Conservation (phyloP, 2,113 vertebrate genomes). For the Passer montanus region DNA sequence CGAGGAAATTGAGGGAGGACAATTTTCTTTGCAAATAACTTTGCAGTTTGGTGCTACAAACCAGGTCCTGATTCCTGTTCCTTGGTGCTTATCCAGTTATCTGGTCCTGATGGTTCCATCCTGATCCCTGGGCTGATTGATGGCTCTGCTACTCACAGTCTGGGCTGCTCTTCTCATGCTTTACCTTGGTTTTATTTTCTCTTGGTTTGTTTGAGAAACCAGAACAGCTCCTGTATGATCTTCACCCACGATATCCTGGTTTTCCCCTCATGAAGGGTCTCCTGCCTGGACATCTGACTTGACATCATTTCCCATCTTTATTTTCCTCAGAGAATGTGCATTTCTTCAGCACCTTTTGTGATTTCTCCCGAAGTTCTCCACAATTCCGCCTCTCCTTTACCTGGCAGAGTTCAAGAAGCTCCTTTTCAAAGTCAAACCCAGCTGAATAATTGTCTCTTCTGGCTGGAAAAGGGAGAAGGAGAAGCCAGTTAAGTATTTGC, state of each 20-base stretch:
- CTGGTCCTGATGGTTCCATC: not conserved
- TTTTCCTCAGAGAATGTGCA: not conserved
- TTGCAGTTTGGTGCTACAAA: not conserved
- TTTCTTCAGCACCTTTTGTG: not conserved
- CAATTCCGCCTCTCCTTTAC: accelerated
- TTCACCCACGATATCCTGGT: not conserved
- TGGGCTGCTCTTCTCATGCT: not conserved
- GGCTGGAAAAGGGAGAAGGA: not conserved
- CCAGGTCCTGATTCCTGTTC: not conserved
- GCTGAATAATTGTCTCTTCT: not conserved
- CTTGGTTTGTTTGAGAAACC: not conserved
- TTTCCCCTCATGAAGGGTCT: not conserved
- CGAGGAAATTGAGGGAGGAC: accelerated
- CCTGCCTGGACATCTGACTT: not conserved
- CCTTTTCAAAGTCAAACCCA: not conserved
- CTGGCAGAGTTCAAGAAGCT: not conserved
- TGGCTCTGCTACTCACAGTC: too few species aligned
- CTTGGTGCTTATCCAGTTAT: not conserved
- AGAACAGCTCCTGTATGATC: not conserved
- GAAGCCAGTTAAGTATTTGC: not conserved
- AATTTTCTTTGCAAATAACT: not conserved
- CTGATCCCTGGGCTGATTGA: not conserved
- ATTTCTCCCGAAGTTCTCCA: not conserved
- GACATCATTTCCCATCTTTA: not conserved
- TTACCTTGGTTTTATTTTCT: not conserved